phyloP scores from a whole-genome alignment of 2,888 invertebrate species.

The Himalopsyche tibetana region DNA sequence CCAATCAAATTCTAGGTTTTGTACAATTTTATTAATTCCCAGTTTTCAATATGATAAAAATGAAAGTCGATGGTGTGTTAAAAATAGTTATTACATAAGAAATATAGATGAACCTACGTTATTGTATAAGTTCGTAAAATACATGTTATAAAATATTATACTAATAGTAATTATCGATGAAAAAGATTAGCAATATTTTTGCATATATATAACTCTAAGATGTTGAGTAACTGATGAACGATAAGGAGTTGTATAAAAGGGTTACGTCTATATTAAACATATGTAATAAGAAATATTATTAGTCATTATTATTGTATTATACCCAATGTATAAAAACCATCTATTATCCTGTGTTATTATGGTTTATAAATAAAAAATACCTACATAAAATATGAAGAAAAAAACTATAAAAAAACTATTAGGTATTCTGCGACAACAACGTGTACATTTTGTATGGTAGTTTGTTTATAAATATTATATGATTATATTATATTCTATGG shows the following conservation, averaged over 20 bases:
- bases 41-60: constrained; percentile 48
- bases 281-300: constrained; percentile 57
- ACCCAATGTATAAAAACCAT: constrained; percentile 51
- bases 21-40: constrained; percentile 46
- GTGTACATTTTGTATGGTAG: constrained; percentile 87
- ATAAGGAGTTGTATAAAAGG: constrained; percentile 61
- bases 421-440: constrained; percentile 79
- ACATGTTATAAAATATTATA: constrained; percentile 62
- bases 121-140: constrained; percentile 58
- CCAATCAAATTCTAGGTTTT: constrained; percentile 14
- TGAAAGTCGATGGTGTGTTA: constrained; percentile 57
- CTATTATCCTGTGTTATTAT: constrained; percentile 63
- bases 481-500: constrained; percentile 80
- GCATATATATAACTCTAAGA: constrained; percentile 68
- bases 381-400: constrained; percentile 71
- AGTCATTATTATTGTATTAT: constrained; percentile 61
- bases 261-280: constrained; percentile 60
- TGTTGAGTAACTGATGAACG: constrained; percentile 46
- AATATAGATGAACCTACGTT: constrained; percentile 60
- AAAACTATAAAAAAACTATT: constrained; percentile 76
- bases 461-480: constrained; percentile 82
- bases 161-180: constrained; percentile 60
- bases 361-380: constrained; percentile 70
- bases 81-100: constrained; percentile 52
- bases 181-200: constrained; percentile 73